Conservation (phyloP, 2,797 vertebrate species). For the Notoglanidium macrostoma region DNA sequence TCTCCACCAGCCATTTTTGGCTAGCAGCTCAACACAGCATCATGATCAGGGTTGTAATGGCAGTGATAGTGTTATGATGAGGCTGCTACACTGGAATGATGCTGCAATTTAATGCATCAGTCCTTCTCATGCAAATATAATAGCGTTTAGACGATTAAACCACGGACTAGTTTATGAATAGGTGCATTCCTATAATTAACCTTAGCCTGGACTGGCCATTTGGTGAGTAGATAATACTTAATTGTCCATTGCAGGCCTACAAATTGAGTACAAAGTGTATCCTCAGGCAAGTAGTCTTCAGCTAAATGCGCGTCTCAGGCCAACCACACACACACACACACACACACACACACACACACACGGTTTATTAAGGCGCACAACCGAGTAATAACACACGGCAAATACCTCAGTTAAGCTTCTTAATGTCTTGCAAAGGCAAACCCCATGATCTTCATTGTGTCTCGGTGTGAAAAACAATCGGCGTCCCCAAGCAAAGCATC, state of each 20-base stretch:
- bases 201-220: neutral
- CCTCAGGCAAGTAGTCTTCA: constrained; percentile 1
- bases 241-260: neutral
- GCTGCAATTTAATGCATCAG: constrained; percentile 19
- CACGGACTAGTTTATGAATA: too few relatives aligned
- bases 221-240: neutral
- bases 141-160: neutral
- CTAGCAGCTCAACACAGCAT: neutral
- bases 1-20: neutral
- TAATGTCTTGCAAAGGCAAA: constrained; percentile 62
- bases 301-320: constrained; percentile 10
- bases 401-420: constrained; percentile 55
- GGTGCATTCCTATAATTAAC: neutral
- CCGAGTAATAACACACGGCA: neutral
- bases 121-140: neutral
- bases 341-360: neutral
- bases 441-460: constrained; percentile 65
- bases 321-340: neutral
- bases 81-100: constrained; percentile 6
- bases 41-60: constrained; percentile 18
- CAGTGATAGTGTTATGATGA: constrained; percentile 6
- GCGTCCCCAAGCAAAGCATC: constrained; percentile 36
- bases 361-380: neutral
- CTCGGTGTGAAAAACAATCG: constrained; percentile 39
- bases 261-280: neutral